phyloP scores from a whole-genome alignment of 2,888 invertebrate genomes.

The Tetranychus piercei region DNA sequence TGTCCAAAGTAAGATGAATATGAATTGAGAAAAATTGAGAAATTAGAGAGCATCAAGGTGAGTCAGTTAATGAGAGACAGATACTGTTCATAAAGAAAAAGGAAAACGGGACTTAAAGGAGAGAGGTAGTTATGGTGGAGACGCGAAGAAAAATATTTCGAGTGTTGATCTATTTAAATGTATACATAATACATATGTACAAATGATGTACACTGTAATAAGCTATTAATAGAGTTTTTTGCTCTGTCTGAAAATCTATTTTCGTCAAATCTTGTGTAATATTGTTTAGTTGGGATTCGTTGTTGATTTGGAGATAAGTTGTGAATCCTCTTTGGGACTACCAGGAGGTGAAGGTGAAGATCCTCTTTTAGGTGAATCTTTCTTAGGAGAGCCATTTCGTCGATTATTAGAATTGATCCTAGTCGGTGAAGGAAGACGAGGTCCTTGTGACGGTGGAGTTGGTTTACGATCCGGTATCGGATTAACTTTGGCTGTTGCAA shows the following conservation, averaged over 20 bases:
- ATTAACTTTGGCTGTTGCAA: neutral
- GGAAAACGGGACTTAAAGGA: neutral
- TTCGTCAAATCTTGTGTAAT: neutral
- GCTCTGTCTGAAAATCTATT: neutral
- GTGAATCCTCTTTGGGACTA: slow-evolving; percentile 6
- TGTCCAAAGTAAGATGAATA: neutral
- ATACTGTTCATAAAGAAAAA: neutral
- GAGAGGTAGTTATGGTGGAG: neutral
- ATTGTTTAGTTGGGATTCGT: neutral
- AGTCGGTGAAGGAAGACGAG: neutral
- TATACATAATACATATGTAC: neutral
- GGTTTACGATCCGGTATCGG: neutral
- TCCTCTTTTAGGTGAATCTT: neutral
- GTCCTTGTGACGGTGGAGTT: neutral
- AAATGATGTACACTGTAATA: neutral
- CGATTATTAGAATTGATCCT: neutral
- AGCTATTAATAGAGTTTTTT: too few species aligned
- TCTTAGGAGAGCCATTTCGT: neutral
- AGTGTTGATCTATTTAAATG: neutral
- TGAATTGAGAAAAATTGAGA: neutral
- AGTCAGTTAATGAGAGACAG: neutral
- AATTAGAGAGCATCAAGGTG: neutral
- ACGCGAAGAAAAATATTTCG: neutral
- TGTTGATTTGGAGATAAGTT: neutral
- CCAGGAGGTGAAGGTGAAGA: neutral